phyloP scores from a whole-genome alignment of 2,797 vertebrate species.

The Neosalanx taihuensis region DNA sequence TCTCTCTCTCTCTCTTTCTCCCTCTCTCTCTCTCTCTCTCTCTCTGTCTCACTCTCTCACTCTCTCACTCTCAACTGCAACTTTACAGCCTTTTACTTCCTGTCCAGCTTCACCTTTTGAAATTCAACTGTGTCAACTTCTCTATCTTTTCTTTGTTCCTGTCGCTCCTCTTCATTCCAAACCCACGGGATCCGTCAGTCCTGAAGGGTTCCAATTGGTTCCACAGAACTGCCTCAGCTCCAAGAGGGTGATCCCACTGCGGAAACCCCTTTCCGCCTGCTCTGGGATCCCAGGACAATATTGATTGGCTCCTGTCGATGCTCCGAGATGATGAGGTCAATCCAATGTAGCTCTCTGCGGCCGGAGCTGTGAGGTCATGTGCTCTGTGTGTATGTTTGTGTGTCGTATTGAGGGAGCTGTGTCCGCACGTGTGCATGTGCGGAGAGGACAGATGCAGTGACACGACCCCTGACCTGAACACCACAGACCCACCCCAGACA shows the following conservation, averaged over 20 bases:
- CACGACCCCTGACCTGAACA: slow-evolving; percentile 55
- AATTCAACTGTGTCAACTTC: slow-evolving; percentile 2
- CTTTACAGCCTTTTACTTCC: slow-evolving; percentile 2
- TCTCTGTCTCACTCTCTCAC: background rate
- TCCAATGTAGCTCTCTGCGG: slow-evolving; percentile 21
- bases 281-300: slow-evolving; percentile 7
- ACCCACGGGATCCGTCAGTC: slow-evolving; percentile 20
- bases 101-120: background rate
- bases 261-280: slow-evolving; percentile 14
- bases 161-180: slow-evolving; percentile 10
- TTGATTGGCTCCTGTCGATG: slow-evolving; percentile 9
- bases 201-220: slow-evolving; percentile 15
- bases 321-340: slow-evolving; percentile 15
- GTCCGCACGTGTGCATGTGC: slow-evolving; percentile 44
- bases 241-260: background rate
- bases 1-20: slow-evolving; percentile 9
- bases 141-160: slow-evolving; percentile 17
- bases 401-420: slow-evolving; percentile 18
- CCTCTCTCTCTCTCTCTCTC: slow-evolving; percentile 21
- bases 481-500: slow-evolving; percentile 43
- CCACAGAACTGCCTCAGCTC: slow-evolving; percentile 22
- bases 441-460: slow-evolving; percentile 51
- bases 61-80: background rate
- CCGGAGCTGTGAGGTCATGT: background rate
- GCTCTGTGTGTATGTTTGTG: slow-evolving; percentile 4